Percentiles rank a stretch among this genome's conserved stretches.
Conservation (phyloP, 2,888 invertebrate genomes). For the Xestobium rufovillosum region DNA sequence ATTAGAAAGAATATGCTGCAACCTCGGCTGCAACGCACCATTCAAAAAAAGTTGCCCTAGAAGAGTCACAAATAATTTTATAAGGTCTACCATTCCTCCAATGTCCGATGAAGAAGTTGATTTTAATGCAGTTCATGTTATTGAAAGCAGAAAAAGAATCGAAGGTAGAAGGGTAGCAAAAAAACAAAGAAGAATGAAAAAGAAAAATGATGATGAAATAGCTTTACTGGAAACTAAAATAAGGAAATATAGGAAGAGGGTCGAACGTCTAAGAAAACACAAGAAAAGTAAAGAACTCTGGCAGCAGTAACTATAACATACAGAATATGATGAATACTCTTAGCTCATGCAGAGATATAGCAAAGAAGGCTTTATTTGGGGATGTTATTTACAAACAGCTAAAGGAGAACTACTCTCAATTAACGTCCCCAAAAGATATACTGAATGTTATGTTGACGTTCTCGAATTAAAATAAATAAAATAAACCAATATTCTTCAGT, state of each 20-base stretch:
- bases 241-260: constrained; percentile 9
- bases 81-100: too few relatives aligned
- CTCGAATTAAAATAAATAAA: too few relatives aligned
- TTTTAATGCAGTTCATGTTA: too few relatives aligned
- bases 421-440: constrained; percentile 16
- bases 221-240: constrained; percentile 3
- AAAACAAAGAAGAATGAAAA: constrained; percentile 4
- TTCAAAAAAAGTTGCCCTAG: not conserved
- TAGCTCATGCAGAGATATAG: constrained; percentile 2
- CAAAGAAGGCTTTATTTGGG: constrained; percentile 13
- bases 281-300: too few relatives aligned
- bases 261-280: constrained; percentile 4
- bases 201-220: constrained; percentile 10
- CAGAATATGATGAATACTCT: too few relatives aligned
- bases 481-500: too few relatives aligned
- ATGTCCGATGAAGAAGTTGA: too few relatives aligned
- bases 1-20: too few relatives aligned
- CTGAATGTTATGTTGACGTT: constrained; percentile 12
- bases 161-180: not conserved
- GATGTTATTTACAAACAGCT: constrained; percentile 15
- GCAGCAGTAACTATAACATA: not conserved
- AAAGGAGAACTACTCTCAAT: too few relatives aligned
- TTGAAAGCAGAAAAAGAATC: not conserved
- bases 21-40: constrained; percentile 4
- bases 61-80: constrained; percentile 5